phyloP scores from a whole-genome alignment of 1,140 invertebrate species.

The Drosophila pseudoobscura region DNA sequence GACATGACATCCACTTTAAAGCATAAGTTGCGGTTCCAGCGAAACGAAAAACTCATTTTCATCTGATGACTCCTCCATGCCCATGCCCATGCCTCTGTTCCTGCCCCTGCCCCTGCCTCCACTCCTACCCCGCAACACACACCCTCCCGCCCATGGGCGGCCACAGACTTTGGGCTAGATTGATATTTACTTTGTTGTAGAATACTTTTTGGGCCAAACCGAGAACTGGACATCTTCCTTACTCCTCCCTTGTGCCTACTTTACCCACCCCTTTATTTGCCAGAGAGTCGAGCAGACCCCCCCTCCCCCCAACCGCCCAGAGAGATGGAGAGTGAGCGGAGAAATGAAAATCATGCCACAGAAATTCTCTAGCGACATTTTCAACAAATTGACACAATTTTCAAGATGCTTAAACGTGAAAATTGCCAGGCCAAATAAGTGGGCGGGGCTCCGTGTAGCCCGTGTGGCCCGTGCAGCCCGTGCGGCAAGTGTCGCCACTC shows the following conservation, averaged over 20 bases:
- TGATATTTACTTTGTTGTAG: slow-evolving; percentile 74
- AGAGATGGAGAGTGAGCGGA: background rate
- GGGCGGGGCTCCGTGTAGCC: background rate
- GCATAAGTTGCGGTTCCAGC: slow-evolving; percentile 71
- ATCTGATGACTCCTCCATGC: slow-evolving; percentile 2
- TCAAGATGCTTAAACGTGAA: slow-evolving; percentile 73
- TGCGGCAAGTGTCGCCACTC: slow-evolving; percentile 58
- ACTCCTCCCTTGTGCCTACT: slow-evolving; percentile 28
- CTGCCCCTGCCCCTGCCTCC: background rate
- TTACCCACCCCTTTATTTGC: slow-evolving; percentile 1
- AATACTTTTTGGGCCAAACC: slow-evolving; percentile 50
- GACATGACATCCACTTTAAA: slow-evolving; percentile 72
- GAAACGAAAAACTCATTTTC: slow-evolving; percentile 56
- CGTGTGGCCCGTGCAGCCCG: no score
- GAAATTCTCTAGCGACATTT: slow-evolving; percentile 75
- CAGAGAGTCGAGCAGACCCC: no score
- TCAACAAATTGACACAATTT: slow-evolving; percentile 83
- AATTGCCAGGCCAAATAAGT: slow-evolving; percentile 48
- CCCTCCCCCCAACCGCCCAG: no score
- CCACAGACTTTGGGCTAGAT: slow-evolving; percentile 51
- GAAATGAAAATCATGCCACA: slow-evolving; percentile 69
- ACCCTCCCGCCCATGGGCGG: background rate
- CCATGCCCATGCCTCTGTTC: background rate
- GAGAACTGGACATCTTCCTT: slow-evolving; percentile 19
- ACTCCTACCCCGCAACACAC: no score